Percentiles rank a stretch among this genome's conserved stretches.
Conservation (phyloP, 2,888 invertebrate species). For the Itoplectis maculator region DNA sequence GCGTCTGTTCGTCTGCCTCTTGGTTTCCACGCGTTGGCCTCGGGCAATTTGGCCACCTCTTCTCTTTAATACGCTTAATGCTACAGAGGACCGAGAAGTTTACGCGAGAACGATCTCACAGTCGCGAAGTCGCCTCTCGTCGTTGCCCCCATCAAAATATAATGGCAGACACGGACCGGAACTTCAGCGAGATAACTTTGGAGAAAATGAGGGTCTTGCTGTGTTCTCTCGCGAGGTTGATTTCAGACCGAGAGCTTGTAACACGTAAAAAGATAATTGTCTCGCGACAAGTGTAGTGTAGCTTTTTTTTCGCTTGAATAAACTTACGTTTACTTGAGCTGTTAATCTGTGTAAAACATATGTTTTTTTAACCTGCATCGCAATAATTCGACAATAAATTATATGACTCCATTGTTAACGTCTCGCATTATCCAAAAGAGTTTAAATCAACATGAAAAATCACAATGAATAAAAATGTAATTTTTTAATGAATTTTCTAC, state of each 20-base stretch:
- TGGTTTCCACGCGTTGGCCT: background rate
- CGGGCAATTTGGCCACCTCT: background rate
- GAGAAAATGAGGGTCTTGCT: background rate
- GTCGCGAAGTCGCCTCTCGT: background rate
- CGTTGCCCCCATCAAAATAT: background rate
- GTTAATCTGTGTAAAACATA: no score
- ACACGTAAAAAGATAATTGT: background rate
- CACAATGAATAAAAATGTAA: no score
- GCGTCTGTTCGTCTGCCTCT: background rate
- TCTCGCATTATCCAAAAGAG: no score
- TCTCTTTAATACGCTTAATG: background rate
- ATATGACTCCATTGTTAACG: no score
- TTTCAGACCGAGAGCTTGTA: background rate
- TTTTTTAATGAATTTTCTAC: no score
- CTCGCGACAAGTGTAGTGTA: background rate
- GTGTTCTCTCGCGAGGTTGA: background rate
- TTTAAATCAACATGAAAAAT: no score
- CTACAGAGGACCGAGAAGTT: background rate
- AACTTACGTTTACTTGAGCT: no score
- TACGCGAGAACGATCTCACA: slow-evolving; percentile 3
- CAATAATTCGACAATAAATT: no score
- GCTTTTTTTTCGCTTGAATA: no score
- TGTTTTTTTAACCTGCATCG: no score
- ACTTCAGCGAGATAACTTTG: background rate
- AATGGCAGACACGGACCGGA: background rate